Evolutionary conservation across 2,888 invertebrate genomes (phyloP).

Genomic region (Melanchra persicariae): DNA sequence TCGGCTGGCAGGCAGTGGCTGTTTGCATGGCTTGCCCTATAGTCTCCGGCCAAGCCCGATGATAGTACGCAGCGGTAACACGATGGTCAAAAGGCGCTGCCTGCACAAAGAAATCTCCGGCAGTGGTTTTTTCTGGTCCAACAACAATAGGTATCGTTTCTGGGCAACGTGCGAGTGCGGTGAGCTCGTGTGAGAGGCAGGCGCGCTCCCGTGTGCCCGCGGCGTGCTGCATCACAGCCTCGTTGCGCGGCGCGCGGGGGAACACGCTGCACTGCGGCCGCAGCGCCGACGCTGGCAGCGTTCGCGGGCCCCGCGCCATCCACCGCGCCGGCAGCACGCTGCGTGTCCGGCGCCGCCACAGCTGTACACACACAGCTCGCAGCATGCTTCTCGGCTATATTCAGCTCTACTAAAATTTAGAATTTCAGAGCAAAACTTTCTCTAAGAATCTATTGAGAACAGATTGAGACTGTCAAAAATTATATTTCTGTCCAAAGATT

Average conservation of each 20-base stretch:
- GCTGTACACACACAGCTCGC: constrained; percentile 11
- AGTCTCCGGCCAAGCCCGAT: constrained; percentile 42
- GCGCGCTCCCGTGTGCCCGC: constrained; percentile 44
- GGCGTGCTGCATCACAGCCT: constrained; percentile 44
- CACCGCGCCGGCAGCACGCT: constrained; percentile 8
- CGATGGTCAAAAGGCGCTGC: constrained; percentile 95
- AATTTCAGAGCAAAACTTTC: constrained; percentile 5
- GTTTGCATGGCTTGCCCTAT: constrained; percentile 40
- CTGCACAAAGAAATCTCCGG: constrained; percentile 90
- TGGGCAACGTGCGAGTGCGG: constrained; percentile 29
- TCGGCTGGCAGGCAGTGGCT: constrained; percentile 92
- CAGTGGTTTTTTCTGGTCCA: constrained; percentile 39
- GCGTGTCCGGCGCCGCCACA: not conserved
- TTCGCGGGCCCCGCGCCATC: not conserved
- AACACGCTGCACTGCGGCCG: constrained; percentile 48
- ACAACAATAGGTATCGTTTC: constrained; percentile 47
- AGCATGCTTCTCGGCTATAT: constrained; percentile 16
- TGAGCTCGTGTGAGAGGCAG: constrained; percentile 47
- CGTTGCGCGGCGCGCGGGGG: constrained; percentile 49
- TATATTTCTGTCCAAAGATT: not conserved
- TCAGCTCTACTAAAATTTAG: constrained; percentile 22
- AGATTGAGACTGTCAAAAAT: constrained; percentile 29
- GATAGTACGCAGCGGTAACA: constrained; percentile 96
- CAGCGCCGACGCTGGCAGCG: constrained; percentile 35
- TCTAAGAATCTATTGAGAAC: not conserved